These are phyloP conservation scores for Psophia crepitans DNA, from an alignment of 2,113 vertebrate species.

Conservation along the genomic window DNA sequence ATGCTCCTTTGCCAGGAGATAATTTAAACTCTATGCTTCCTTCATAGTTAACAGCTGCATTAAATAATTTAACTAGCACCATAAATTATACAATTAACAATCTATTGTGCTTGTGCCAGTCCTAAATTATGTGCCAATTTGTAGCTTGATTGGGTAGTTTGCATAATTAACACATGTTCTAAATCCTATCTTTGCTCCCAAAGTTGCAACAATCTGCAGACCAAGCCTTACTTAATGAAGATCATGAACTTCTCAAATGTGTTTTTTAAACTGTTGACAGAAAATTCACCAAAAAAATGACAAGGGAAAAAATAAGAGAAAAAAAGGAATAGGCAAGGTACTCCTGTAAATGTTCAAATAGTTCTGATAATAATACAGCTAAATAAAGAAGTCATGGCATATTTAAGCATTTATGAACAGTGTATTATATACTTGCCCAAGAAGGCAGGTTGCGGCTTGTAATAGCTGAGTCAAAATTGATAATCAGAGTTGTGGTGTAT, in stretches of 20 bases:
- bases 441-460: neutral
- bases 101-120: neutral
- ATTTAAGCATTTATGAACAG: neutral
- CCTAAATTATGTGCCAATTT: neutral
- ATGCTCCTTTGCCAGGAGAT: neutral
- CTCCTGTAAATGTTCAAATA: neutral
- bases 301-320: neutral
- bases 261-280: neutral
- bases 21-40: neutral
- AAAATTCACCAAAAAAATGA: neutral
- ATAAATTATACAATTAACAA: neutral
- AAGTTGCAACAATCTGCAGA: neutral
- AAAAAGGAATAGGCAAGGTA: neutral
- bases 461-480: neutral
- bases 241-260: neutral
- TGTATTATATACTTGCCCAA: rapidly evolving
- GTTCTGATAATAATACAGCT: neutral
- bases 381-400: neutral
- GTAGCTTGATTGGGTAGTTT: neutral
- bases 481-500: neutral
- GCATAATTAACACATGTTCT: neutral
- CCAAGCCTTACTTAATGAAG: neutral
- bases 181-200: neutral
- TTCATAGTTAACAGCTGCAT: neutral
- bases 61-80: neutral